Percentiles rank a stretch among this genome's conserved stretches.
Evolutionary conservation across 2,888 invertebrate genomes (phyloP).

Genomic region (Lysandra bellargus): DNA sequence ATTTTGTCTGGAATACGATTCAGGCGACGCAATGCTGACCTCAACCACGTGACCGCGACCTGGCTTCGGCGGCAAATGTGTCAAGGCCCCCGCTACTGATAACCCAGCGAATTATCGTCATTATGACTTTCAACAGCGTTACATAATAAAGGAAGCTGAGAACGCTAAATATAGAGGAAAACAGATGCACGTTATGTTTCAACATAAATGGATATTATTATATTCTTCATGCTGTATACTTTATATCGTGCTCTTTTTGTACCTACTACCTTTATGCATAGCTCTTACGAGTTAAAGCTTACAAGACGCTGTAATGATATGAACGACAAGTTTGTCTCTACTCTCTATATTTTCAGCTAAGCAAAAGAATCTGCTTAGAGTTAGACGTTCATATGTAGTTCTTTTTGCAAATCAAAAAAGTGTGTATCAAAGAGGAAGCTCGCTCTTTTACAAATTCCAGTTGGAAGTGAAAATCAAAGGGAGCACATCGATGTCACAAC

Average conservation of each 20-base stretch:
- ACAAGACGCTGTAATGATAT: too few relatives aligned
- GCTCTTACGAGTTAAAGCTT: too few relatives aligned
- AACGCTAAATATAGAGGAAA: neutral
- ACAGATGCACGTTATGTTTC: neutral
- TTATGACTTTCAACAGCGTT: neutral
- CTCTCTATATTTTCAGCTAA: neutral
- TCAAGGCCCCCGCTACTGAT: conserved; percentile 11
- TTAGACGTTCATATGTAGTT: too few relatives aligned
- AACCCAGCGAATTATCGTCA: conserved; percentile 9
- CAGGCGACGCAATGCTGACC: neutral
- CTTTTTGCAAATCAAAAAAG: neutral
- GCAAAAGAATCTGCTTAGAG: neutral
- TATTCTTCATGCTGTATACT: too few relatives aligned
- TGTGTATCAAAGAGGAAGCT: neutral
- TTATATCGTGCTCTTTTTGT: neutral
- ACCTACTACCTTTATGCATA: neutral
- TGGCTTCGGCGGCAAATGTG: neutral
- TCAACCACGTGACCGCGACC: conserved; percentile 9
- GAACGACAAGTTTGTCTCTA: too few relatives aligned
- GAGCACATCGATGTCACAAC: neutral
- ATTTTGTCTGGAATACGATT: neutral
- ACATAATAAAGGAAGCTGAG: neutral
- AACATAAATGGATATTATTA: neutral
- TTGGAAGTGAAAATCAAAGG: neutral
- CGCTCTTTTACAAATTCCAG: neutral